Base-by-base conservation (phyloP, 2,888 invertebrate genomes). In the Trissonchulus latispiculum region DNA sequence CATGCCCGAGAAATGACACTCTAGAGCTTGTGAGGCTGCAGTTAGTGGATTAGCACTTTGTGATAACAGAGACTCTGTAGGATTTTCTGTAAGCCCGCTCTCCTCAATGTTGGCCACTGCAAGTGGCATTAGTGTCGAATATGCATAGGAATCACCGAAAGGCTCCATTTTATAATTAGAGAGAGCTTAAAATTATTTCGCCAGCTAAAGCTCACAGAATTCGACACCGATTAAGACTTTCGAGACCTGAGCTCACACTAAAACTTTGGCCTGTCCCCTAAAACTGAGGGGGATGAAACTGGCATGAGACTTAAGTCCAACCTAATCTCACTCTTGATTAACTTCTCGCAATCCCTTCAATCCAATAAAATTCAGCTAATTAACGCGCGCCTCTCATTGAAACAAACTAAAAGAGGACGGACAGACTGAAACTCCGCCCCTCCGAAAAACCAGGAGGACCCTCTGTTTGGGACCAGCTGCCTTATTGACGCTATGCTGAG, bases 21-120 rank as follows among this genome's bases (percentile, higher is more conserved):
- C 69, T 15, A 68, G 33, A 8, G 69, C 69, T 15, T 68, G 69
- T 2, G 69, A 68, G 36, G 69, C 69, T 8, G 69, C 69, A 36
- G 36, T 33, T 8, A 68, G 36, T 23, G 69, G 69, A 33, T 68
- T 29, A n/a, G 31, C 8, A 23, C 23, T 48, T 23, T 48, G 48
- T n/a, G n/a, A n/a, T n/a, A n/a, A n/a, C n/a, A n/a, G n/a, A n/a
- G n/a, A n/a, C 48, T 48, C 48, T 15, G 48, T 15, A 48, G 48
- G 48, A n/a, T n/a, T n/a, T n/a, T n/a, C n/a, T 23, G 48, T 48
- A 23, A 15, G 48, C 23, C 23, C 48, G 8, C 48, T 23, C 8
- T 23, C 48, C 48, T 15, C 8, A 48, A 15, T 8, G 23, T 23
- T 48, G 8, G 48, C 8, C 23, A 48, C 48, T 48, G 48, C 48